These are phyloP conservation scores for Aythya baeri DNA, from an alignment of 2,113 vertebrate genomes.

Conservation along the genomic window DNA sequence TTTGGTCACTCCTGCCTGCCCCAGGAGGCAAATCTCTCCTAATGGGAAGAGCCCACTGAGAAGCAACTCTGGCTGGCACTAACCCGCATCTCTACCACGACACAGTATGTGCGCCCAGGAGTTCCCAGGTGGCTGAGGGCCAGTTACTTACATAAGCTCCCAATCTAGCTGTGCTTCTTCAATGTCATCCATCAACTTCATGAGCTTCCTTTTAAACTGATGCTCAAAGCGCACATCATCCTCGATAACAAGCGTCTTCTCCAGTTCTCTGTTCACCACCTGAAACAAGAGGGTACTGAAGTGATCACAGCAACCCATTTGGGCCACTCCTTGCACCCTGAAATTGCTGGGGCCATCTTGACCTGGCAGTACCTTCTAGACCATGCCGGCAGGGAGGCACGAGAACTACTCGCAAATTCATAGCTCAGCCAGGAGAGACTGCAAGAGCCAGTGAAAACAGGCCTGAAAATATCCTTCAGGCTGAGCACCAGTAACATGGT, in stretches of 20 bases:
- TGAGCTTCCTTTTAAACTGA: conserved; percentile 88
- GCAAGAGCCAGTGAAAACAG: neutral
- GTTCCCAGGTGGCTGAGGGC: neutral
- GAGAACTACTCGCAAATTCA: neutral
- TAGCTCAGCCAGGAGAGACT: neutral
- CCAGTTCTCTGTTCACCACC: conserved; percentile 85
- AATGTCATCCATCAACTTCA: conserved; percentile 88
- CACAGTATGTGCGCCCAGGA: fast-evolving
- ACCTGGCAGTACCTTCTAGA: neutral
- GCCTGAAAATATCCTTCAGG: neutral
- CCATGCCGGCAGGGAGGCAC: neutral
- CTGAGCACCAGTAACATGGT: neutral
- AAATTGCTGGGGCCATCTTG: neutral
- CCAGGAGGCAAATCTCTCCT: neutral
- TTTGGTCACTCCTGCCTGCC: fast-evolving
- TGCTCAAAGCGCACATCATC: conserved; percentile 96
- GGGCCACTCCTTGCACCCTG: neutral
- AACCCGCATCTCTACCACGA: fast-evolving
- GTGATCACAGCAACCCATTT: fast-evolving
- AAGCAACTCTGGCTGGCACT: neutral
- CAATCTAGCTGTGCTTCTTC: conserved; percentile 87
- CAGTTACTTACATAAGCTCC: conserved; percentile 95
- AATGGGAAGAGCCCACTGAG: neutral
- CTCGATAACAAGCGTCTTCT: conserved; percentile 89
- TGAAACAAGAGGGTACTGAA: conserved; percentile 40